These are phyloP conservation scores for Tenthredo notha DNA, from an alignment of 2,888 invertebrate genomes.

Conservation along the genomic window DNA sequence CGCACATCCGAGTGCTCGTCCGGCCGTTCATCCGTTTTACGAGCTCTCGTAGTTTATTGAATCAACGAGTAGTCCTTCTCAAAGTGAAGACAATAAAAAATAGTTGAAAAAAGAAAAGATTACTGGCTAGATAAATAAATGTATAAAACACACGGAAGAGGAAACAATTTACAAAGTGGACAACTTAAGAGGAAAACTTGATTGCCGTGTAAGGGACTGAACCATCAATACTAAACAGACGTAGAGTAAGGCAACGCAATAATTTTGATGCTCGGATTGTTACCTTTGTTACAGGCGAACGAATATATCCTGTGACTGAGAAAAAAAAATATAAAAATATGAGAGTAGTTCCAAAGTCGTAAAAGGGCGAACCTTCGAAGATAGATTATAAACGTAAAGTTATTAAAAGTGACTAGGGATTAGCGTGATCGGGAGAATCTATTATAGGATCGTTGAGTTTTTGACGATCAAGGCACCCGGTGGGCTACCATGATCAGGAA, in stretches of 20 bases:
- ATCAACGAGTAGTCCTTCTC: conserved; percentile 30
- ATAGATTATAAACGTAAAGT: conserved; percentile 10
- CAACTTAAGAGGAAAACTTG: background rate
- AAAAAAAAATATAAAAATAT: background rate
- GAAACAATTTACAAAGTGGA: conserved; percentile 42
- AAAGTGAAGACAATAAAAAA: conserved; percentile 20
- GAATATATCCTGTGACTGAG: background rate
- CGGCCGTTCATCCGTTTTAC: conserved; percentile 49
- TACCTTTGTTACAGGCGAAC: background rate
- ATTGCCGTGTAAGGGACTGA: background rate
- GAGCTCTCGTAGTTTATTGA: conserved; percentile 45
- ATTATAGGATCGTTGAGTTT: conserved; percentile 31
- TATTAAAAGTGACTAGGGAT: conserved; percentile 39
- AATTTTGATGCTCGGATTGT: background rate
- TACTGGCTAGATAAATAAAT: background rate
- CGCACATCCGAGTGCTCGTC: conserved; percentile 28
- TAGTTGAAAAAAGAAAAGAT: background rate
- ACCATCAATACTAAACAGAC: background rate
- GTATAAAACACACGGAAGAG: background rate
- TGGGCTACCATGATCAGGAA: background rate
- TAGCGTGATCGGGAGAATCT: conserved; percentile 43
- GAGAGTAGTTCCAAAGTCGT: conserved; percentile 26
- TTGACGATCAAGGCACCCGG: conserved; percentile 48
- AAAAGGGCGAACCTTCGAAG: conserved; percentile 1
- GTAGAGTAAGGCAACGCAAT: background rate